Conservation (phyloP, 2,797 vertebrate species). For the Scolopax rusticola region DNA sequence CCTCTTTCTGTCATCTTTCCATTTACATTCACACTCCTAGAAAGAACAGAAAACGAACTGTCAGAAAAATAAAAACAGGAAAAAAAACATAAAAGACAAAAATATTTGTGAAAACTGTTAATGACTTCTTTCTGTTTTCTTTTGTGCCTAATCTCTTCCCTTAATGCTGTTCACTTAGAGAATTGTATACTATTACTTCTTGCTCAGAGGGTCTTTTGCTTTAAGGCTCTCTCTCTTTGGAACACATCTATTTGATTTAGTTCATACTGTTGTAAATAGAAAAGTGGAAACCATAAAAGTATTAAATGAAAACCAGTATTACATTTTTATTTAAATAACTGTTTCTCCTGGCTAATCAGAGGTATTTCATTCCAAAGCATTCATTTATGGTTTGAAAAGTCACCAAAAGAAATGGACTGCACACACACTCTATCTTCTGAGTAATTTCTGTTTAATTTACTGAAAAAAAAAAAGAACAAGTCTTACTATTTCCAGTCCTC, state of each 20-base stretch:
- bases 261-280: background rate
- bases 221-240: background rate
- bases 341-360: background rate
- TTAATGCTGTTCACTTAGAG: background rate
- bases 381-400: conserved; percentile 5
- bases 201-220: background rate
- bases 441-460: conserved; percentile 41
- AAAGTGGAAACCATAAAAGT: background rate
- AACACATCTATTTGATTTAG: background rate
- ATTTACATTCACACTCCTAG: background rate
- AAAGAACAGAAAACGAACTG: background rate
- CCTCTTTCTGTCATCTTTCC: background rate
- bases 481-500: conserved; percentile 22
- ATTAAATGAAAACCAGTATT: background rate
- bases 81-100: background rate
- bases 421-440: background rate
- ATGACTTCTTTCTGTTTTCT: background rate
- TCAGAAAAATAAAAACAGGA: background rate
- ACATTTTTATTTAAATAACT: background rate
- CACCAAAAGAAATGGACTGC: background rate
- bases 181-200: background rate
- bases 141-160: background rate
- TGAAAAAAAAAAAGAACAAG: background rate
- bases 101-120: background rate
- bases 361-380: background rate